Conservation (phyloP, 2,113 vertebrate genomes). For the Gallinago media region DNA sequence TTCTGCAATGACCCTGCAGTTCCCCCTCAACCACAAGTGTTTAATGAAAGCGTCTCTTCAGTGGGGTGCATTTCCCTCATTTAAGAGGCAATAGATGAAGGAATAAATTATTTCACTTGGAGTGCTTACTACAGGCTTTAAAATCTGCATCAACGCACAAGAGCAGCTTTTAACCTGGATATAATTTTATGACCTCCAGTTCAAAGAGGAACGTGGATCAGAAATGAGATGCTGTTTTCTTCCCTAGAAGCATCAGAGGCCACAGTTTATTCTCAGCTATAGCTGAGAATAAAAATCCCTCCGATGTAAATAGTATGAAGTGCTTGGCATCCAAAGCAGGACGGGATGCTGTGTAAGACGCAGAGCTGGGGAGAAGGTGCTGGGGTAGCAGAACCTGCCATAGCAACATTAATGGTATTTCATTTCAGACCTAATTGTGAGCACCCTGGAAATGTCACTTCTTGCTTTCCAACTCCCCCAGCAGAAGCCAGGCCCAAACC, state of each 20-base stretch:
- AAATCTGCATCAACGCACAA: background rate
- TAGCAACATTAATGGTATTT: rapidly evolving
- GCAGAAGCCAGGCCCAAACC: background rate
- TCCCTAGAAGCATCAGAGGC: background rate
- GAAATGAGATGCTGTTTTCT: background rate
- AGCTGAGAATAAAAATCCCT: background rate
- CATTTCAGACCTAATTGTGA: background rate
- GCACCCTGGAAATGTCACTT: background rate
- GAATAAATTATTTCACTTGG: background rate
- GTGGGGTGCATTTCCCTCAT: background rate
- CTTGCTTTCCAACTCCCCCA: rapidly evolving
- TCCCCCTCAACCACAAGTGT: background rate
- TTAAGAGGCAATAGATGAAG: background rate
- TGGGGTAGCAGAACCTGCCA: background rate
- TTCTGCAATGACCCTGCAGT: background rate
- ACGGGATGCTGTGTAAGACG: background rate
- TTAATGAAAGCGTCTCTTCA: background rate
- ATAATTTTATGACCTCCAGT: background rate
- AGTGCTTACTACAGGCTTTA: background rate
- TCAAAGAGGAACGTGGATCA: rapidly evolving
- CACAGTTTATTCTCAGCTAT: background rate
- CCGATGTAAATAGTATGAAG: background rate
- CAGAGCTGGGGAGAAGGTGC: background rate
- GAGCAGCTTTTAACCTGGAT: background rate
- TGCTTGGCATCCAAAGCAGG: background rate